Conservation (phyloP, 2,888 invertebrate genomes). For the Macrophya alboannulata region DNA sequence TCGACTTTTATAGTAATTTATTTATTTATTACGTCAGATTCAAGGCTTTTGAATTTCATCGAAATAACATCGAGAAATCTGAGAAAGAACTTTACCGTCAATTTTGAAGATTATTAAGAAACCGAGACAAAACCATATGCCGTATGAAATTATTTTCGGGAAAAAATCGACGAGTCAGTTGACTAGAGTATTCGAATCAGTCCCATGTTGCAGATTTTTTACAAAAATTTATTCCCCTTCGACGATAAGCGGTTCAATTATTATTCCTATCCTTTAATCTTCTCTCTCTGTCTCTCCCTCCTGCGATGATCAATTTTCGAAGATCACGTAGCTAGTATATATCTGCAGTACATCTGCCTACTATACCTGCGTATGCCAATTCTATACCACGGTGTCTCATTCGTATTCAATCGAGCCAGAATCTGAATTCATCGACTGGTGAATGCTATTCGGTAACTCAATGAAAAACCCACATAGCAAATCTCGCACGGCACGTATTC, state of each 20-base stretch:
- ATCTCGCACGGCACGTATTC: constrained; percentile 24
- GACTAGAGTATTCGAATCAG: too few relatives aligned
- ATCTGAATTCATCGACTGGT: constrained; percentile 61
- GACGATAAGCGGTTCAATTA: not conserved
- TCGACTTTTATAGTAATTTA: too few relatives aligned
- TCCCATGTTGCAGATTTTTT: too few relatives aligned
- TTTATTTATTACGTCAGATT: not conserved
- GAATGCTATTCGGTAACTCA: constrained; percentile 68
- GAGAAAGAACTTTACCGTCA: not conserved
- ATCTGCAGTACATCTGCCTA: not conserved
- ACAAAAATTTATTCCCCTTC: not conserved
- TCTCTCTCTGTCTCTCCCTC: not conserved
- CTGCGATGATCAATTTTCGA: not conserved
- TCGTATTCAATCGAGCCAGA: constrained; percentile 45
- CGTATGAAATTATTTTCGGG: too few relatives aligned
- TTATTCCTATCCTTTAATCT: not conserved
- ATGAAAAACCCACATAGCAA: constrained; percentile 65
- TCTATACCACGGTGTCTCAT: constrained; percentile 19
- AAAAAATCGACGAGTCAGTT: too few relatives aligned
- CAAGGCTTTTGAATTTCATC: not conserved
- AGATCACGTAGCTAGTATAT: not conserved
- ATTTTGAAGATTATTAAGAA: not conserved
- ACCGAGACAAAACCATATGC: too few relatives aligned
- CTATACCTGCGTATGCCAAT: not conserved
- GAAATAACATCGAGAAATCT: not conserved